These are phyloP conservation scores for Clarias laeviceps DNA, from an alignment of 2,797 vertebrate genomes.

Conservation along the genomic window DNA sequence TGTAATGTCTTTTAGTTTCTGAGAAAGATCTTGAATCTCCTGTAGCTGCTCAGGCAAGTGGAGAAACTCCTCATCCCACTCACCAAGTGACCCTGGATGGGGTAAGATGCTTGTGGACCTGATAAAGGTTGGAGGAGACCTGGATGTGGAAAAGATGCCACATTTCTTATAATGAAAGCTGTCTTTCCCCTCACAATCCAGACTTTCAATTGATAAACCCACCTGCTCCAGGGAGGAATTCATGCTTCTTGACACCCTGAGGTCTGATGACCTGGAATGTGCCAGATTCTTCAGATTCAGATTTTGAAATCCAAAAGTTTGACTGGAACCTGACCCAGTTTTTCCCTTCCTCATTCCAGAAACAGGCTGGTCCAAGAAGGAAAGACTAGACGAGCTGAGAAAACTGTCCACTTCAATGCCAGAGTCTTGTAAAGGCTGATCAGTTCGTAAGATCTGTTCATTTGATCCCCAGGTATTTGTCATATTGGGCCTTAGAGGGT, in stretches of 20 bases:
- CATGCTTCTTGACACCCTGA: conserved; percentile 53
- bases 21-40: conserved; percentile 80
- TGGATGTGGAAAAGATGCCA: conserved; percentile 37
- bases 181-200: conserved; percentile 51
- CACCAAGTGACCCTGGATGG: conserved; percentile 54
- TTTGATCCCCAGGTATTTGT: conserved; percentile 56
- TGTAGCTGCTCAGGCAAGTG: conserved; percentile 81
- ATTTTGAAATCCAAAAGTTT: conserved; percentile 52
- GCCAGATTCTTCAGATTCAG: conserved; percentile 44
- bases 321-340: conserved; percentile 3
- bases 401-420: conserved; percentile 85
- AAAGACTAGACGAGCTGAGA: conserved; percentile 64
- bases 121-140: conserved; percentile 51
- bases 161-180: conserved; percentile 27
- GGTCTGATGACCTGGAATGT: conserved; percentile 54
- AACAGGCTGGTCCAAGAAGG: conserved; percentile 52
- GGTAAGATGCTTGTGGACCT: conserved; percentile 66
- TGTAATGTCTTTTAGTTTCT: conserved; percentile 74
- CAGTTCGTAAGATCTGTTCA: conserved; percentile 39
- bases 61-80: conserved; percentile 85
- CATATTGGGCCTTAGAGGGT: conserved; percentile 82
- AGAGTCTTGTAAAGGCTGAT: conserved; percentile 81
- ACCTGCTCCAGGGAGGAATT: conserved; percentile 55
- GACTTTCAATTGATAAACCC: conserved; percentile 59
- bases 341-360: conserved; percentile 13